These are phyloP conservation scores for Slavum lentiscoides DNA, from an alignment of 2,888 invertebrate species.

Conservation along the genomic window DNA sequence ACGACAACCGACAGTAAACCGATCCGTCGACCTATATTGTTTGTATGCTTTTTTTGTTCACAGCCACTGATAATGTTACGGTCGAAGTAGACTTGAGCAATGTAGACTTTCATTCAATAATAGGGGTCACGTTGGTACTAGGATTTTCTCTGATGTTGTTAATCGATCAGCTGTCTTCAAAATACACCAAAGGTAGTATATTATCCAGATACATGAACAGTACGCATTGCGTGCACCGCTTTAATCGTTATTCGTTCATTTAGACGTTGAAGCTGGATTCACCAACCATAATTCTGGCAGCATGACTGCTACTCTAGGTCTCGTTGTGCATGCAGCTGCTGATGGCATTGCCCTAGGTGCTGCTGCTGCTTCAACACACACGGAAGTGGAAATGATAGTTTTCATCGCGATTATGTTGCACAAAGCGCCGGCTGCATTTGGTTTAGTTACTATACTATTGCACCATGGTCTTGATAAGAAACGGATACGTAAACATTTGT, in stretches of 20 bases:
- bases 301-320: slow-evolving; percentile 91
- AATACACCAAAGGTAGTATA: slow-evolving; percentile 64
- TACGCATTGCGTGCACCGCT: neutral
- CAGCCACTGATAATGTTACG: slow-evolving; percentile 38
- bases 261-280: slow-evolving; percentile 60
- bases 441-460: slow-evolving; percentile 93
- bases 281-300: slow-evolving; percentile 63
- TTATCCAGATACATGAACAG: slow-evolving; percentile 58
- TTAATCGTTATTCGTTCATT: neutral
- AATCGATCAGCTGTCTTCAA: slow-evolving; percentile 80
- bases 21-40: neutral
- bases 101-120: slow-evolving; percentile 74
- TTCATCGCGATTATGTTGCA: slow-evolving; percentile 99
- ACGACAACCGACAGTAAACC: too few species aligned
- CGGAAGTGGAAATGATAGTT: slow-evolving; percentile 95
- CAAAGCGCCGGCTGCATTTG: slow-evolving; percentile 98
- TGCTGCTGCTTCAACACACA: slow-evolving; percentile 92
- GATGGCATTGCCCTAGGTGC: slow-evolving; percentile 98
- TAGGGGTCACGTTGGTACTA: slow-evolving; percentile 89
- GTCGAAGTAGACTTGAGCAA: slow-evolving; percentile 39
- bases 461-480: slow-evolving; percentile 92
- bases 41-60: neutral
- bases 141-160: slow-evolving; percentile 98
- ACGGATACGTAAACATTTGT: slow-evolving; percentile 83
- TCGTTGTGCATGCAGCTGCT: slow-evolving; percentile 98